These are phyloP conservation scores for Phymanthus crucifer DNA, from an alignment of 92 coral and sea anemone genomes.

Conservation along the genomic window DNA sequence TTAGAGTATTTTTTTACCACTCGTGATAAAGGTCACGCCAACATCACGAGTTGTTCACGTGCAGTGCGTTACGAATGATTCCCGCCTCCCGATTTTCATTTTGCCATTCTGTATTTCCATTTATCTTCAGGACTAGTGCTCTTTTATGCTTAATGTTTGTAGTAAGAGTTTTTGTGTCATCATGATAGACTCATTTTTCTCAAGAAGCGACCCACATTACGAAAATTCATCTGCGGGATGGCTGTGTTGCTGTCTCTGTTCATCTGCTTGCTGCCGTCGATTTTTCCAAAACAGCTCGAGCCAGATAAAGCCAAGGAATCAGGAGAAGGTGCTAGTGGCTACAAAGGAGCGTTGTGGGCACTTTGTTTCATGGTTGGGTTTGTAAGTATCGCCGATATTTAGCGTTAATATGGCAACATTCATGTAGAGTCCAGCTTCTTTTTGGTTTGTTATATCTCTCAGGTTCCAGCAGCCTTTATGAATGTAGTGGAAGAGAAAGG, in stretches of 20 bases:
- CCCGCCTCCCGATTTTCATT: too few relatives aligned
- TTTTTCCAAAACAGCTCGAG: slow-evolving; percentile 72
- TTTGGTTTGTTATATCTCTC: not conserved
- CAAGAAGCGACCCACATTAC: slow-evolving; percentile 48
- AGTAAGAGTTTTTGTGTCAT: not conserved
- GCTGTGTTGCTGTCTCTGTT: slow-evolving; percentile 70
- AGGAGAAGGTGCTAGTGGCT: slow-evolving; percentile 65
- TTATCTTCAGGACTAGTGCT: too few relatives aligned
- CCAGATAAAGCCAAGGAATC: slow-evolving; percentile 29
- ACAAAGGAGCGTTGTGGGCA: slow-evolving; percentile 81
- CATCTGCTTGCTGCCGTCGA: slow-evolving; percentile 74
- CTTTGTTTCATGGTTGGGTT: slow-evolving; percentile 85
- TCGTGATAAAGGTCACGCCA: too few relatives aligned
- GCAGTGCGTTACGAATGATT: too few relatives aligned
- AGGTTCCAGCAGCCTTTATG: slow-evolving; percentile 82
- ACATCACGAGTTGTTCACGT: too few relatives aligned
- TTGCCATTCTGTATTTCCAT: too few relatives aligned
- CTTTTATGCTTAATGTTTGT: too few relatives aligned
- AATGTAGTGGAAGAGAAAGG: slow-evolving; percentile 79
- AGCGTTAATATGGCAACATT: too few relatives aligned
- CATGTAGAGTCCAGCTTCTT: not conserved
- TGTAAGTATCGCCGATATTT: slow-evolving; percentile 74
- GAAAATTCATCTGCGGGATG: slow-evolving; percentile 65
- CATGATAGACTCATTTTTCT: slow-evolving; percentile 53
- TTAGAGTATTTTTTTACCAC: too few relatives aligned